Evolutionary conservation across 2,113 vertebrate species (phyloP).

Genomic region (Mesocricetus auratus): DNA sequence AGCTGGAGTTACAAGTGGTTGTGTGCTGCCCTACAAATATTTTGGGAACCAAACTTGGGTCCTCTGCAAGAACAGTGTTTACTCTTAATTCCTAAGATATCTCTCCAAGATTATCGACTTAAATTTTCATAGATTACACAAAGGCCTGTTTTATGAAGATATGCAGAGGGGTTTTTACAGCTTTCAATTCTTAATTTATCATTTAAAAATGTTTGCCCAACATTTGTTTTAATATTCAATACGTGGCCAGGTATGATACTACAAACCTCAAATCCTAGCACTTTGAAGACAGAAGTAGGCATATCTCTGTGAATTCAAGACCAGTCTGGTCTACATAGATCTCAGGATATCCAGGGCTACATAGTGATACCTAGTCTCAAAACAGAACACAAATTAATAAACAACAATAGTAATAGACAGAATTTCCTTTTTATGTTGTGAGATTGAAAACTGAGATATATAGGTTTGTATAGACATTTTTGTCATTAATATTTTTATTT

Average conservation of each 20-base stretch:
- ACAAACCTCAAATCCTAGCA: background rate
- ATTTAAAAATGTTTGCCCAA: background rate
- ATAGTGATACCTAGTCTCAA: background rate
- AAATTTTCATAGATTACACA: background rate
- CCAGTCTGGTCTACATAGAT: background rate
- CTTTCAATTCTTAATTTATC: background rate
- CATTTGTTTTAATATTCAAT: constrained; percentile 25
- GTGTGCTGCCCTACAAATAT: too few relatives aligned
- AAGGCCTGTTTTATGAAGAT: background rate
- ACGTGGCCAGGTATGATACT: background rate
- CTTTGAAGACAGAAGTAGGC: background rate
- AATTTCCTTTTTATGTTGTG: background rate
- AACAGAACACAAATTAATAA: background rate
- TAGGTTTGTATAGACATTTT: background rate
- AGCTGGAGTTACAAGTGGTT: background rate
- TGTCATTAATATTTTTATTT: background rate
- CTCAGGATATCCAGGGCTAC: background rate
- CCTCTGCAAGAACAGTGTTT: background rate
- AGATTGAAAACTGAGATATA: background rate
- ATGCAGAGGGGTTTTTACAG: background rate
- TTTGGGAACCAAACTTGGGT: background rate
- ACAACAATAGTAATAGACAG: too few relatives aligned
- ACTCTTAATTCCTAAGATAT: background rate
- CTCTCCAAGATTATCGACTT: background rate
- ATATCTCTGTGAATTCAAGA: background rate